Base-by-base conservation (phyloP, 2,797 vertebrate genomes). In the Clamator glandarius region DNA sequence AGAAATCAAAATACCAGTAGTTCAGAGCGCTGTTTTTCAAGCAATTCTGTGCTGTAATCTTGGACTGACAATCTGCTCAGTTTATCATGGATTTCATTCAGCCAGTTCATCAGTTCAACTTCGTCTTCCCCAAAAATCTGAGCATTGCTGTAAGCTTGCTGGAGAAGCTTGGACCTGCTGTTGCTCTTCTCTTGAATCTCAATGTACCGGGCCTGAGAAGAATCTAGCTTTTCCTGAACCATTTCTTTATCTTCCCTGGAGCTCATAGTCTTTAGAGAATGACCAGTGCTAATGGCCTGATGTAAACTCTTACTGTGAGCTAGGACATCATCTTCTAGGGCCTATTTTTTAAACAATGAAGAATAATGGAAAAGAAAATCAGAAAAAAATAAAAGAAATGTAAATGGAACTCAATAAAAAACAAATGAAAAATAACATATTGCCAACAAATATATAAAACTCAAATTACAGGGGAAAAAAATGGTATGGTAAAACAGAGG, bases 101-200 rank as follows among this genome's bases (percentile, higher is more conserved):
- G 98, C 99, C 99, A 99, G 98, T 99, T 99, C 98, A 99, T 99
- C 97, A 99, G 97, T 66, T 99, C 99, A 96, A 99, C 99, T 97
- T 99, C 99, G 1, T 99, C 99, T 93, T 99, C 99, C 84, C 99
- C 99, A 96, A 99, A 99, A 95, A 99, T 98, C 97, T 98, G 99
- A 89, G 99, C 99, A 92, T 99, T 99, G 84, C 98, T 98, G 97
- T 98, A 98, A 70, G 99, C 99, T 97, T 99, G 99, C 93, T 98
- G 98, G 88, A 99, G 98, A 96, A 99, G 98, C 97, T 99, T 98
- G n/a, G 98, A 98, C 97, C 98, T 98, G 97, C 98, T 98, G 96
- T 97, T 97, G 96, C 98, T 98, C 95, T 98, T 98, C 97, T 99
- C 98, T 98, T 99, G 99, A 89, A 99, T 98, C 97, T 99, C 99